Evolutionary conservation across 1,140 invertebrate genomes (phyloP), one percentile per base, ranked within the genome.

Genomic region (Bemisia tabaci): DNA sequence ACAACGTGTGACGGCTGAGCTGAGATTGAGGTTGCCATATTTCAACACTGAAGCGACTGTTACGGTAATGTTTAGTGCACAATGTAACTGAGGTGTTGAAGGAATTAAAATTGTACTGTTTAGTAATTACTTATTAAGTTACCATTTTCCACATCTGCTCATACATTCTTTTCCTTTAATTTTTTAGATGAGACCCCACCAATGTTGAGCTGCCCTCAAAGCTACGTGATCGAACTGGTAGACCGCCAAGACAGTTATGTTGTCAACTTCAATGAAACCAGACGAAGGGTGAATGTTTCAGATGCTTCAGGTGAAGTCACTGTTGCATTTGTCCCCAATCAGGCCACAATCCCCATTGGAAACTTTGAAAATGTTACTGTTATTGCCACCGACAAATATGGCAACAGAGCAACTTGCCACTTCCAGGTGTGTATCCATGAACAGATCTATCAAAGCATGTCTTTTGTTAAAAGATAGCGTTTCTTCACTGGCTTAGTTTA

Each of bases 361-460:
- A 85, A 86, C 25, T 95, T 93, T 77, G 89, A 95, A 81, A 97
- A 96, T 77, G 93, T 97, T 0, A 95, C 94, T 0, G 94, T 97
- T 0, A 84, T 89, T 48, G 94, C 94, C 0, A 85, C 85, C 0
- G 95, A 97, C 75, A 87, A 87, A 72, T 91, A 86, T 76, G 92
- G 92, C 64, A 97, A 98, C 74, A 84, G 87, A 70, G 94, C 94
- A 12, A 83, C 84, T 39, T 97, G 95, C 77, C 84, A 96, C 74
- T 98, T 97, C 85, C 95, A 97, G 81, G 92, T 92, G 77, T 72
- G 67, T 69, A 66, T 48, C n/a, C n/a, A n/a, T n/a, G n/a, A n/a
- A n/a, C n/a, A n/a, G n/a, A n/a, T n/a, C n/a, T n/a, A n/a, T n/a
- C n/a, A n/a, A n/a, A n/a, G n/a, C n/a, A n/a, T n/a, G n/a, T n/a